Base-by-base conservation (phyloP, 2,888 invertebrate species). In the Mythimna ferrago region DNA sequence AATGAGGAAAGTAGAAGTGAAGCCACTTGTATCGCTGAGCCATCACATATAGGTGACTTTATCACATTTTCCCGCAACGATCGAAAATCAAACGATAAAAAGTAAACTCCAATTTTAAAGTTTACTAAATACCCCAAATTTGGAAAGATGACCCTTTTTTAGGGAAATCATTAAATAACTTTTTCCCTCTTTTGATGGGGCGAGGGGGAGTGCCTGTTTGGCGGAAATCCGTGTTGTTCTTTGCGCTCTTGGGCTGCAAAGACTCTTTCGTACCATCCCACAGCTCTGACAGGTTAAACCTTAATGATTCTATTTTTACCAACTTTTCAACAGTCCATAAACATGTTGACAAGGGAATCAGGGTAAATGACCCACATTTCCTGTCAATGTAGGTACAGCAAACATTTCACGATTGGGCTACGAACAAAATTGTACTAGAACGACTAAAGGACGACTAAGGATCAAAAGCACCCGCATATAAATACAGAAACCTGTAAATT, bases 281-380 rank as follows among this genome's bases (percentile, higher is more conserved):
- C 16, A 48, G 48, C 6, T 48, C 16, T 19, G 48, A 6, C 48
- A 48, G 2, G 48, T 48, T 6, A 4, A 48, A 1, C 48, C 53
- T 32, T 51, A 53, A 54, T 73, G 32, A 21, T 54, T 61, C 60
- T 80, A 80, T 75, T 80, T 75, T 61, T 73, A 60, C 19, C 7
- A 80, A 80, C 60, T 73, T 80, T 80, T 44, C 60, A 81, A 64
- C 76, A 54, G 38, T 1, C 19, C 54, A n/a, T 2, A 75, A 76
- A 75, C n/a, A 81, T 81, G 58, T 75, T 75, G 65, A 76, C 81
- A 64, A 38, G 65, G 65, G 58, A 54, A 76, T 54, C 64, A 38
- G 48, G 64, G 53, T 26, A 44, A 73, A 80, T 58, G 11, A 76
- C 81, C 81, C 76, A 76, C 53, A 81, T 81, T 60, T 58, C 35